Percentiles rank a stretch among this genome's conserved stretches.
Conservation (phyloP, 2,888 invertebrate genomes). For the Drosophila merina region DNA sequence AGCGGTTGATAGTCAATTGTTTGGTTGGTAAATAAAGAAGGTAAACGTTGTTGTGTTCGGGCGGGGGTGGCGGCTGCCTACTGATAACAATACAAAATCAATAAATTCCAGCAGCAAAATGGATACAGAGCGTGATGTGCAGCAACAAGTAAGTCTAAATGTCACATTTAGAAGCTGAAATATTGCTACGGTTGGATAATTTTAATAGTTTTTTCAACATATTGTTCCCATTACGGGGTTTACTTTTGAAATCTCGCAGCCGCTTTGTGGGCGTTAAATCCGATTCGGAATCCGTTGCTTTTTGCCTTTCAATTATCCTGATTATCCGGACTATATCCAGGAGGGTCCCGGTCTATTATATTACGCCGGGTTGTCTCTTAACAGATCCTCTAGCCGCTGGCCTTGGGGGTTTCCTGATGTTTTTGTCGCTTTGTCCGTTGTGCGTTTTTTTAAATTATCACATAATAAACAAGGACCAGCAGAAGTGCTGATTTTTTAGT, state of each 20-base stretch:
- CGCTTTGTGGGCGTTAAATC: conserved; percentile 1
- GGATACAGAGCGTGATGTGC: not conserved
- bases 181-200: conserved; percentile 11
- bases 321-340: conserved; percentile 6
- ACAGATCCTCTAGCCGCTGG: not conserved
- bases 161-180: not conserved
- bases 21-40: conserved; percentile 25
- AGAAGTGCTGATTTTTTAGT: not conserved
- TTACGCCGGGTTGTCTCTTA: not conserved
- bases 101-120: conserved; percentile 28
- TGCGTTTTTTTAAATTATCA: not conserved
- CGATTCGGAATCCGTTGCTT: not conserved
- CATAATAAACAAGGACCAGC: not conserved
- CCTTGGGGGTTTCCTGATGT: not conserved
- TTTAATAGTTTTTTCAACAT: conserved; percentile 21
- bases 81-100: conserved; percentile 43
- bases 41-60: not conserved
- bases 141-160: conserved; percentile 33
- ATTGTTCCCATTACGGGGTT: not conserved
- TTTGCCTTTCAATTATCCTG: not conserved
- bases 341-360: not conserved
- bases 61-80: not conserved
- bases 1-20: conserved; percentile 20
- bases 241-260: conserved; percentile 8
- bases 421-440: not conserved